phyloP scores from a whole-genome alignment of 2,113 vertebrate species.

The Sinocyclocheilus anophthalmus region DNA sequence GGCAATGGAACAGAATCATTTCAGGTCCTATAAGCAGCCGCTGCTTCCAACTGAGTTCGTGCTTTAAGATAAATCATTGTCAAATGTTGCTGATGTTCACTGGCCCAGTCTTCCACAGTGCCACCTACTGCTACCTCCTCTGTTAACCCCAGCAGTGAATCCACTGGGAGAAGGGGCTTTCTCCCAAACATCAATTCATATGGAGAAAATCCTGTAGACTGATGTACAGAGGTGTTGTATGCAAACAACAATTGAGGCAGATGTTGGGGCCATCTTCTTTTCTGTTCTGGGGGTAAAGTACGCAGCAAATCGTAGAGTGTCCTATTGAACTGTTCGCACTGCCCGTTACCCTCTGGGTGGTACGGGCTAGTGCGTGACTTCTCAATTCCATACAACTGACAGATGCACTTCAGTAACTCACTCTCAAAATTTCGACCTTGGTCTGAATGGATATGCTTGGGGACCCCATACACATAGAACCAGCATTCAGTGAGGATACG shows the following conservation, averaged over 20 bases:
- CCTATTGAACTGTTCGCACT: too few relatives aligned
- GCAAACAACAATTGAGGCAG: slow-evolving; percentile 8
- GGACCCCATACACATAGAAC: too few relatives aligned
- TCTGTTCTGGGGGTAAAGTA: neutral
- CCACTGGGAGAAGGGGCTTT: neutral
- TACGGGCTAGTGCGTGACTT: too few relatives aligned
- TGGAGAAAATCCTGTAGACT: slow-evolving; percentile 17
- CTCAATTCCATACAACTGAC: too few relatives aligned
- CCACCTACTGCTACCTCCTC: neutral
- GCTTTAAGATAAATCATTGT: neutral
- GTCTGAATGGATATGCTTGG: too few relatives aligned
- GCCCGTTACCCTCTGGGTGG: too few relatives aligned
- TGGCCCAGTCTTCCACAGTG: neutral
- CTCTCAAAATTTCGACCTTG: too few relatives aligned
- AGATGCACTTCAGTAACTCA: too few relatives aligned
- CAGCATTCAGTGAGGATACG: too few relatives aligned
- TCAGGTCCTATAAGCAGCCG: neutral
- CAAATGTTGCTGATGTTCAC: neutral
- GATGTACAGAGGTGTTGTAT: neutral
- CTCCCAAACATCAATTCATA: slow-evolving; percentile 20
- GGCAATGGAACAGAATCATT: neutral
- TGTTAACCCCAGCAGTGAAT: neutral
- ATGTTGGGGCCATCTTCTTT: slow-evolving; percentile 9
- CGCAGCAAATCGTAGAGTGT: too few relatives aligned
- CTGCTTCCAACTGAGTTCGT: slow-evolving; percentile 1